Base-by-base conservation (phyloP, 2,113 vertebrate genomes). In the Mungos mungo region DNA sequence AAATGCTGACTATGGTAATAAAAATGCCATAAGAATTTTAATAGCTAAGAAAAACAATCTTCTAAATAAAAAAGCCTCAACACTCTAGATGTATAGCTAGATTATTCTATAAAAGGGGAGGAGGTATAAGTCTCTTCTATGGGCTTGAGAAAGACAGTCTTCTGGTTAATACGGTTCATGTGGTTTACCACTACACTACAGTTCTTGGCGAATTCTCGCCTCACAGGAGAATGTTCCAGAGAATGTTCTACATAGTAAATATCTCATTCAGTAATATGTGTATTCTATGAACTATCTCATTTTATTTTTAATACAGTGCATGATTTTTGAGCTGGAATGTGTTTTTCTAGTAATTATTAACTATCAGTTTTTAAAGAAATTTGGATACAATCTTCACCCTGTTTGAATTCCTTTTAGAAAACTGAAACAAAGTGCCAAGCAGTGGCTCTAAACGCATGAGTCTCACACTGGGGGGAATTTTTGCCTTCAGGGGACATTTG, bases 1-100 rank as follows among this genome's bases (percentile, higher is more conserved):
- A 96, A 92, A 86, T 54, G 74, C 50, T 96, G 71, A 72, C 23
- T 74, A 74, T 21, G 33, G 21, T 71, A 87, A 89, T 89, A 69
- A 94, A 95, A 92, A 79, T 91, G 47, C 33, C 2, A 19, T 65
- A 85, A 84, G 76, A 85, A 79, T 92, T 95, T 91, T 92, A 96
- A 90, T 80, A 93, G 45, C 41, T 19, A 86, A 60, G 54, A 52
- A 91, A 93, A 96, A 87, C 1, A 71, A 35, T 65, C 50, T 84
- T 81, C 41, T 60, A 71, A 93, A 82, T 86, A 86, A 93, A 63
- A 15, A 54, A 95, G 31, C 38, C 41, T 47, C 7, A 93, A 12
- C 50, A 63, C 5, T 38, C 33, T 69, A 23, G 74, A 52, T 60
- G 25, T 11, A 52, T 25, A 91, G 33, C 52, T 89, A 77, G n/a